phyloP scores from a whole-genome alignment of 2,888 invertebrate genomes.

The Apodemia zela region DNA sequence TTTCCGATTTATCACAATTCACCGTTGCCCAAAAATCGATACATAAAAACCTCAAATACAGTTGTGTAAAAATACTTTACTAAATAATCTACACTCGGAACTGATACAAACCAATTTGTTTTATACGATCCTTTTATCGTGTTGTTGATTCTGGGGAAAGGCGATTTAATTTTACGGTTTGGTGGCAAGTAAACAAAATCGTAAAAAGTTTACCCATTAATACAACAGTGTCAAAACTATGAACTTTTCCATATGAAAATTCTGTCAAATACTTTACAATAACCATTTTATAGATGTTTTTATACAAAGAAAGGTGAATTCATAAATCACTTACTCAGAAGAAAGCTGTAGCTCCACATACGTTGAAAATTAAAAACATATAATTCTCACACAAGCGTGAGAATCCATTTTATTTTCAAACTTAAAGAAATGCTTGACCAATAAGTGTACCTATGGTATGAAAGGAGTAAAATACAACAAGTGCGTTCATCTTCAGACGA shows the following conservation, averaged over 20 bases:
- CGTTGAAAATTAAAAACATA: background rate
- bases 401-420: slow-evolving; percentile 1
- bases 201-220: slow-evolving; percentile 1
- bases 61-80: too few species aligned
- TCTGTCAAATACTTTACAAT: too few species aligned
- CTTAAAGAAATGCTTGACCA: slow-evolving; percentile 3
- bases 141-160: background rate
- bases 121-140: background rate
- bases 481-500: slow-evolving; percentile 25
- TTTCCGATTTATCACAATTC: too few species aligned
- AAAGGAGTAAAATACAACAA: slow-evolving; percentile 18
- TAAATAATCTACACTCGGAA: background rate
- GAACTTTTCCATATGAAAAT: background rate
- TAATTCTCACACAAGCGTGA: slow-evolving; percentile 1
- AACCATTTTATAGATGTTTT: too few species aligned
- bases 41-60: too few species aligned
- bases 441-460: background rate
- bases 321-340: background rate
- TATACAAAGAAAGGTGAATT: background rate
- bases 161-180: slow-evolving; percentile 9
- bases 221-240: background rate
- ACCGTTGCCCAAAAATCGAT: too few species aligned
- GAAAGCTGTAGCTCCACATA: background rate
- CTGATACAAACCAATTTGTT: background rate
- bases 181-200: slow-evolving; percentile 6